Percentiles rank a stretch among this genome's conserved stretches.
Evolutionary conservation across 2,888 invertebrate genomes (phyloP).

Genomic region (Iphiclides podalirius): DNA sequence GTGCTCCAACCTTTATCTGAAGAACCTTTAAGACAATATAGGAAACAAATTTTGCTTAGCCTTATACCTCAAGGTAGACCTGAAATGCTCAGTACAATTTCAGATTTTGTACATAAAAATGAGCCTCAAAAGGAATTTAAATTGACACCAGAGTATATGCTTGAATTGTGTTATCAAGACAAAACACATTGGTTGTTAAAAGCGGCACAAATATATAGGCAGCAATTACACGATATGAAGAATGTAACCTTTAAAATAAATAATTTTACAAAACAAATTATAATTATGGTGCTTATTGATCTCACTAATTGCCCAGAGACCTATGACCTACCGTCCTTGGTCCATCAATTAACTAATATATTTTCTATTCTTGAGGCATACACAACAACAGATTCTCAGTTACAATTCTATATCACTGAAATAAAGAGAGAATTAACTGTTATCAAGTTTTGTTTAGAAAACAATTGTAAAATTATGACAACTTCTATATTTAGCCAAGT

Average conservation of each 20-base stretch:
- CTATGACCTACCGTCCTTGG: constrained; percentile 64
- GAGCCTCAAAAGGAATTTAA: constrained; percentile 67
- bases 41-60: constrained; percentile 68
- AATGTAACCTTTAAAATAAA: constrained; percentile 73
- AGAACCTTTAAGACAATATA: constrained; percentile 59
- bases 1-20: constrained; percentile 55
- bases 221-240: constrained; percentile 68
- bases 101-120: constrained; percentile 61
- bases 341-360: constrained; percentile 69
- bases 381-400: constrained; percentile 59
- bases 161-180: constrained; percentile 71
- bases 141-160: constrained; percentile 72
- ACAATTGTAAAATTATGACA: constrained; percentile 73
- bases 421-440: constrained; percentile 71
- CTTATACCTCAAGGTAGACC: constrained; percentile 62
- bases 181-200: constrained; percentile 72
- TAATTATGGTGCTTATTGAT: constrained; percentile 73
- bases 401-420: constrained; percentile 72
- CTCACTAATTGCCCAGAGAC: constrained; percentile 71
- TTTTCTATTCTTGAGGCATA: constrained; percentile 72
- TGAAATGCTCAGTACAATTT: constrained; percentile 50
- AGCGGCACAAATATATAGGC: constrained; percentile 67
- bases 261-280: constrained; percentile 72
- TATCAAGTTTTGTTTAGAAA: constrained; percentile 73
- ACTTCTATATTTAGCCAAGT: constrained; percentile 72